phyloP scores from a whole-genome alignment of 2,113 vertebrate genomes.

The Brachyistius frenatus region DNA sequence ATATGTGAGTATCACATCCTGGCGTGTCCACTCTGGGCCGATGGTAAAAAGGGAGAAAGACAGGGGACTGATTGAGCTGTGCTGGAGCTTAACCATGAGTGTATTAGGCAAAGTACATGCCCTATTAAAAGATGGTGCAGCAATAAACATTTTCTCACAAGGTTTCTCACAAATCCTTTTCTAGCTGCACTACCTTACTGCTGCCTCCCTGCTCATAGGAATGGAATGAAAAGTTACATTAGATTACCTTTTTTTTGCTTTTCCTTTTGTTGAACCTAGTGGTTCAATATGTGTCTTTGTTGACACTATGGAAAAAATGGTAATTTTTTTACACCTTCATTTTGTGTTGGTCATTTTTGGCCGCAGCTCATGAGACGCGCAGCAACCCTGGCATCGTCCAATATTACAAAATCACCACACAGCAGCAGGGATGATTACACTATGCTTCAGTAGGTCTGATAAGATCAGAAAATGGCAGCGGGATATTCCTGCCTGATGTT shows the following conservation, averaged over 20 bases:
- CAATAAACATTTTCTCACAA: neutral
- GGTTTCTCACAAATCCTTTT: no score
- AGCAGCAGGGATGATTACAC: no score
- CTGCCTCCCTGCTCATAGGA: neutral
- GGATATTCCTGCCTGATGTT: no score
- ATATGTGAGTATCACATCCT: neutral
- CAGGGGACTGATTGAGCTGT: neutral
- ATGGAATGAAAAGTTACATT: neutral
- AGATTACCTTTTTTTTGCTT: neutral
- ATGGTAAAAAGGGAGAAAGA: slow-evolving; percentile 2
- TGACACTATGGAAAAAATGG: no score
- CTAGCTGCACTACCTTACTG: neutral
- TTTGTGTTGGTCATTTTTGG: neutral
- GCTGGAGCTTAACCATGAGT: neutral
- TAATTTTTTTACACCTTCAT: no score
- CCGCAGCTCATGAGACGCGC: neutral
- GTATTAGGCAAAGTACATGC: neutral
- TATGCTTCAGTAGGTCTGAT: no score
- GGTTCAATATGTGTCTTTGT: neutral
- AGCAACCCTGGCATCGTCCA: neutral
- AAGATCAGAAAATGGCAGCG: no score
- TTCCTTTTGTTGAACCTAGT: neutral
- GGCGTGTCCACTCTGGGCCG: slow-evolving; percentile 1
- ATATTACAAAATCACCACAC: no score
- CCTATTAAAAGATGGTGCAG: neutral